These are phyloP conservation scores for Cephus pygmeus DNA, from an alignment of 2,888 invertebrate genomes.

Conservation along the genomic window DNA sequence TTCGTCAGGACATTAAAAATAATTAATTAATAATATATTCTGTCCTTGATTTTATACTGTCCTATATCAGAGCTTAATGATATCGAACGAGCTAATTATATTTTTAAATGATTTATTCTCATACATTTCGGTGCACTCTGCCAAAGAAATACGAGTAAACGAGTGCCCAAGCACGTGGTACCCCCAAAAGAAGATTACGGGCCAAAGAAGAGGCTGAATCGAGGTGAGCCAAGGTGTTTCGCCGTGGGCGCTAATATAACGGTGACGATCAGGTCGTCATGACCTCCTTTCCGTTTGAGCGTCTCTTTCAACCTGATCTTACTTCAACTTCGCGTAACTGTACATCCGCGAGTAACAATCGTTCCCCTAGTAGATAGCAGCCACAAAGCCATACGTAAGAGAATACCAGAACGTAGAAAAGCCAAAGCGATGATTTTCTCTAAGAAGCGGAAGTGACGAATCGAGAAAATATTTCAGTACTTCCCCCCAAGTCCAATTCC, in stretches of 20 bases:
- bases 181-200: background rate
- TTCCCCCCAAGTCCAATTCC: background rate
- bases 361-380: slow-evolving; percentile 1
- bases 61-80: background rate
- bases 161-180: background rate
- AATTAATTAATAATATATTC: background rate
- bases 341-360: slow-evolving; percentile 29
- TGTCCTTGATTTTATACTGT: background rate
- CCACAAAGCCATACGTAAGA: background rate
- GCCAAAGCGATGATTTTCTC: background rate
- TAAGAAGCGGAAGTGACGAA: background rate
- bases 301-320: slow-evolving; percentile 29
- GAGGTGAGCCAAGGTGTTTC: slow-evolving; percentile 47
- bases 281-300: slow-evolving; percentile 55
- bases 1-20: background rate
- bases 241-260: slow-evolving; percentile 61
- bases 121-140: background rate
- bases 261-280: slow-evolving; percentile 57
- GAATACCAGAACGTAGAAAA: background rate
- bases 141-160: background rate
- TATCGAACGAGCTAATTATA: background rate
- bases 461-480: background rate
- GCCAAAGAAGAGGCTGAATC: slow-evolving; percentile 18
- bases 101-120: background rate
- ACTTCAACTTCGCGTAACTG: slow-evolving; percentile 36